A percentile compares a stretch with the other conserved stretches of the same genome.
Evolutionary conservation across 1,140 invertebrate genomes (phyloP).

Genomic region (Lasaia peninsularis): DNA sequence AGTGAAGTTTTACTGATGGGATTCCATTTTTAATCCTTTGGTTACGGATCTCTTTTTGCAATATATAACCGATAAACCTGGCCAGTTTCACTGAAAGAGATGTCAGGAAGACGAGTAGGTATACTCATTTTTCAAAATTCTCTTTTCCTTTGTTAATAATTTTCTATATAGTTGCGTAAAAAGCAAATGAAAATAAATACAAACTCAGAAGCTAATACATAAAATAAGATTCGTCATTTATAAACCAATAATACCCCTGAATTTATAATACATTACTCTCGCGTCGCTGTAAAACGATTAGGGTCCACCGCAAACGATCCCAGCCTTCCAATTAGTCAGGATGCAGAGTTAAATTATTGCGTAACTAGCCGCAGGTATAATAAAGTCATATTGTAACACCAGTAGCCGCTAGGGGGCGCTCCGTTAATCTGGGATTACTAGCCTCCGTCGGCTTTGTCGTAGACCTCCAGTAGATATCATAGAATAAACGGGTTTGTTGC

Average conservation of each 20-base stretch:
- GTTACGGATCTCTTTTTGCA: no score
- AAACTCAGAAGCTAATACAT: neutral
- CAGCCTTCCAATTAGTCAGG: constrained; percentile 30
- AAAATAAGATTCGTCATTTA: constrained; percentile 6
- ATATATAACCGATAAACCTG: no score
- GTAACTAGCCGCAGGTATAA: constrained; percentile 26
- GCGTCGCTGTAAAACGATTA: constrained; percentile 25
- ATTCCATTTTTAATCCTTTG: no score
- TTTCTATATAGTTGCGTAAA: no score
- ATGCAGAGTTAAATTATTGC: constrained; percentile 13
- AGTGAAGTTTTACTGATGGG: no score
- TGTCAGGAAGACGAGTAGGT: no score
- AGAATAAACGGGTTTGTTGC: constrained; percentile 24
- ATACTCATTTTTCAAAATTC: no score
- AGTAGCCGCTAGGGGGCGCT: constrained; percentile 35
- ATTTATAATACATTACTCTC: constrained; percentile 6
- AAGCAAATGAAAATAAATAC: no score
- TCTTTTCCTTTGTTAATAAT: no score
- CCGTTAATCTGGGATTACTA: constrained; percentile 53
- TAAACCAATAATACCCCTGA: constrained; percentile 7
- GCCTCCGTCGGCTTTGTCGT: constrained; percentile 40
- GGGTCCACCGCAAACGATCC: constrained; percentile 14
- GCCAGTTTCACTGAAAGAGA: no score
- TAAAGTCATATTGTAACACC: constrained; percentile 47
- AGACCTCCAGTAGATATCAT: constrained; percentile 43